Evolutionary conservation across 1,140 invertebrate genomes (phyloP).

Genomic region (Brachionus plicatilis): DNA sequence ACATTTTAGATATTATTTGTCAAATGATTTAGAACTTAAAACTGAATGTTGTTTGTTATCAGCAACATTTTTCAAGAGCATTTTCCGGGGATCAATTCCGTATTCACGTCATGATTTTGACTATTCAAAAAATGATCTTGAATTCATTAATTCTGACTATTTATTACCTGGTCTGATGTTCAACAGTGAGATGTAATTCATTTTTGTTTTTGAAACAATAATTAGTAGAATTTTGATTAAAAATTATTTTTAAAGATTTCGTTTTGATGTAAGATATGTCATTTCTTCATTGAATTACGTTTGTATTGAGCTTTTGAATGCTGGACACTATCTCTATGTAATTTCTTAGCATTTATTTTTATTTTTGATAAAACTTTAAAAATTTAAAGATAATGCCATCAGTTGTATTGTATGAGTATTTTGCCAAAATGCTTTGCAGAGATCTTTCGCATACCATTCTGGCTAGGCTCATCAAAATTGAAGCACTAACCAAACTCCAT

Average conservation of each 20-base stretch:
- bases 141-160: slow-evolving; percentile 48
- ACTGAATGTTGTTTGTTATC: slow-evolving; percentile 35
- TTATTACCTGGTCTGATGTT: slow-evolving; percentile 53
- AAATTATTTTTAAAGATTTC: slow-evolving; percentile 44
- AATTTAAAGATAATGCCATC: slow-evolving; percentile 50
- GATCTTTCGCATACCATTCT: slow-evolving; percentile 53
- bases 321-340: slow-evolving; percentile 52
- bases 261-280: slow-evolving; percentile 49
- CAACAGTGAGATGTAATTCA: slow-evolving; percentile 47
- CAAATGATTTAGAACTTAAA: slow-evolving; percentile 1
- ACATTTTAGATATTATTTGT: background rate
- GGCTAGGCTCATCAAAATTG: slow-evolving; percentile 45
- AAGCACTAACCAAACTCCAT: slow-evolving; percentile 49
- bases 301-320: slow-evolving; percentile 50
- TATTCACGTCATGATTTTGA: slow-evolving; percentile 53
- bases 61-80: slow-evolving; percentile 44
- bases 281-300: slow-evolving; percentile 50
- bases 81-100: slow-evolving; percentile 52
- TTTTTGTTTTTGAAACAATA: background rate
- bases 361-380: background rate
- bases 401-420: slow-evolving; percentile 51
- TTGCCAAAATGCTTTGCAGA: slow-evolving; percentile 51
- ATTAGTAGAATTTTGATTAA: background rate
- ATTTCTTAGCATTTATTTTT: no score
- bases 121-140: slow-evolving; percentile 52